These are phyloP conservation scores for Galemys pyrenaicus DNA, from an alignment of 2,113 vertebrate species.

Conservation along the genomic window DNA sequence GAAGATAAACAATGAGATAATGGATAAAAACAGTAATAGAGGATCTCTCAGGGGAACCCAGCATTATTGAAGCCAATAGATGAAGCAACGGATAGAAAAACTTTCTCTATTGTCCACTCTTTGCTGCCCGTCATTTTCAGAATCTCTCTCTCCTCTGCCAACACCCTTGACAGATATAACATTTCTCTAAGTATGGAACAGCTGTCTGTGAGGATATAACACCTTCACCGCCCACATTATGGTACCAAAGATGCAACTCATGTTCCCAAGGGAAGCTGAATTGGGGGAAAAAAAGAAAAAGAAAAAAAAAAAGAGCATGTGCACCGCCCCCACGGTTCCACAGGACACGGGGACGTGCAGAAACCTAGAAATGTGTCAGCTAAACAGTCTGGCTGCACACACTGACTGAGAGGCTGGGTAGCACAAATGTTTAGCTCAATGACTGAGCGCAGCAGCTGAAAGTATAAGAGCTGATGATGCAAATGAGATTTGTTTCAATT, in stretches of 20 bases:
- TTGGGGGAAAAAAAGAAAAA: no score
- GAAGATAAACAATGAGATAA: background rate
- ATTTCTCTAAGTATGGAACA: conserved; percentile 57
- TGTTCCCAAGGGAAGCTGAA: conserved; percentile 50
- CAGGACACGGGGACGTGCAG: background rate
- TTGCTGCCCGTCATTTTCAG: conserved; percentile 37
- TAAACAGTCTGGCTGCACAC: conserved; percentile 44
- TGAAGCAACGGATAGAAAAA: background rate
- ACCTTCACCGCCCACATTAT: conserved; percentile 59
- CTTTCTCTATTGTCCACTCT: background rate
- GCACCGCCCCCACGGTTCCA: background rate
- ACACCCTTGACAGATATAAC: conserved; percentile 45
- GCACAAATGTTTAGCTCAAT: conserved; percentile 56
- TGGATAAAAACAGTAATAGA: background rate
- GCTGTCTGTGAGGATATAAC: conserved; percentile 62
- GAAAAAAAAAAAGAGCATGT: background rate
- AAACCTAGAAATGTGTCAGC: conserved; percentile 59
- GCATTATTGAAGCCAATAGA: background rate
- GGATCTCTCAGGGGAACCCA: background rate
- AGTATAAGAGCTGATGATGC: conserved; percentile 56
- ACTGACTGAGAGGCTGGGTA: background rate
- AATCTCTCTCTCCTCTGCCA: conserved; percentile 26
- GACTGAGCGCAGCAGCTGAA: conserved; percentile 22
- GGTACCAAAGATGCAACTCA: conserved; percentile 3
- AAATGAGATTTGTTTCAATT: conserved; percentile 67